Percentiles rank a stretch among this genome's conserved stretches.
Conservation (phyloP, 2,888 invertebrate genomes). For the Melitaea athalia region DNA sequence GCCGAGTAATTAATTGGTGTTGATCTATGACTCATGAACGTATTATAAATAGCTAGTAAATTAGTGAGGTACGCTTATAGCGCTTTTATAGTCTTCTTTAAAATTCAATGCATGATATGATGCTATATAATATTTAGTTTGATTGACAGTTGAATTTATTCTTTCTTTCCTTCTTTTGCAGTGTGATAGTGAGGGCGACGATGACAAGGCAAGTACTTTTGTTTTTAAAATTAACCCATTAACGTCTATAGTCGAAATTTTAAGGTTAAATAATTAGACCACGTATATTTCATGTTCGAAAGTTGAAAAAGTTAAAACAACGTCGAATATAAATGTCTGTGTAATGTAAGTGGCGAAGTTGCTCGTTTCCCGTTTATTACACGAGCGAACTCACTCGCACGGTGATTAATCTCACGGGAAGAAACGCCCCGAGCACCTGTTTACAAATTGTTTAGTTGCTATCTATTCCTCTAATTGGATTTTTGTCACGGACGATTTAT, state of each 20-base stretch:
- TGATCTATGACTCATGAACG: slow-evolving; percentile 35
- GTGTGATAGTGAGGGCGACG: slow-evolving; percentile 97
- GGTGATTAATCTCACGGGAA: slow-evolving; percentile 70
- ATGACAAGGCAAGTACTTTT: slow-evolving; percentile 90
- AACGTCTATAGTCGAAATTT: slow-evolving; percentile 49
- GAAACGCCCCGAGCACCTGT: slow-evolving; percentile 52
- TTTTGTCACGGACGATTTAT: slow-evolving; percentile 32
- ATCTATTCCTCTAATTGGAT: slow-evolving; percentile 39
- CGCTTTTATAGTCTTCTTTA: slow-evolving; percentile 21
- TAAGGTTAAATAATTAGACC: slow-evolving; percentile 72
- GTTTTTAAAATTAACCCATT: slow-evolving; percentile 43
- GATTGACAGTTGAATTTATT: slow-evolving; percentile 30
- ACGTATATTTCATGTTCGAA: slow-evolving; percentile 59
- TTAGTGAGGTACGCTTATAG: slow-evolving; percentile 37
- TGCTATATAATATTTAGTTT: slow-evolving; percentile 18
- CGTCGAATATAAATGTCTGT: slow-evolving; percentile 76
- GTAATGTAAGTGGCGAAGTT: slow-evolving; percentile 79
- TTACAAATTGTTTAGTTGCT: slow-evolving; percentile 55
- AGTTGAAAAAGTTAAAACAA: slow-evolving; percentile 72
- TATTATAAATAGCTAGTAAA: slow-evolving; percentile 36
- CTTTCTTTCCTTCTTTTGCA: slow-evolving; percentile 83
- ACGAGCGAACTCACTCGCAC: slow-evolving; percentile 58
- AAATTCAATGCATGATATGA: slow-evolving; percentile 37
- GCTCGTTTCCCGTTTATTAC: slow-evolving; percentile 73
- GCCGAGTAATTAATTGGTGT: slow-evolving; percentile 33